Evolutionary conservation across 2,113 vertebrate species (phyloP).

Genomic region (Rhinopomastus cyanomelas): DNA sequence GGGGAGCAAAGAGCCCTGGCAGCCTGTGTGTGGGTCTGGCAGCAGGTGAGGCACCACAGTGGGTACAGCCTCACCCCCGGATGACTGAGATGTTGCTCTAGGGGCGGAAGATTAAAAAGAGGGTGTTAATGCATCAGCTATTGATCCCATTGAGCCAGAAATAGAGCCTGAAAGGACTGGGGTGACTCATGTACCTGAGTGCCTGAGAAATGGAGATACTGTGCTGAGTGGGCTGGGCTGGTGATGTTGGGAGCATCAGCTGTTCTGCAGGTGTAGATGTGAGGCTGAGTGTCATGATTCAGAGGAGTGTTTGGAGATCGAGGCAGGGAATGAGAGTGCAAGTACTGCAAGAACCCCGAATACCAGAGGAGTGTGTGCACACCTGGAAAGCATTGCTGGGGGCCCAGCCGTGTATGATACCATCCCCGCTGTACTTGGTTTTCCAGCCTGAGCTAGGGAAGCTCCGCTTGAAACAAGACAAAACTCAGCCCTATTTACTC

Average conservation of each 20-base stretch:
- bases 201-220: neutral
- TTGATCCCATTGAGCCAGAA: neutral
- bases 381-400: neutral
- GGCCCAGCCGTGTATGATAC: fast-evolving
- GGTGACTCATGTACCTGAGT: neutral
- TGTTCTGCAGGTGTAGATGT: neutral
- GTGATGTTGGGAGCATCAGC: neutral
- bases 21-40: neutral
- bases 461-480: neutral
- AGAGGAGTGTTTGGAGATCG: neutral
- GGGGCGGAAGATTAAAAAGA: neutral
- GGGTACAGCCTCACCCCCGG: neutral
- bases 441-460: neutral
- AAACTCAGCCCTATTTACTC: neutral
- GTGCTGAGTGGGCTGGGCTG: neutral
- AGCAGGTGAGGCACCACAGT: fast-evolving
- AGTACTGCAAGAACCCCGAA: neutral
- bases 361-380: neutral
- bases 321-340: neutral
- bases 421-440: fast-evolving
- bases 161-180: neutral
- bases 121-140: neutral
- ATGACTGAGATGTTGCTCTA: neutral
- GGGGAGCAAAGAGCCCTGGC: neutral
- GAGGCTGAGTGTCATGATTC: neutral